Base-by-base conservation (phyloP, 2,888 invertebrate species). In the Mactromeris polynyma region DNA sequence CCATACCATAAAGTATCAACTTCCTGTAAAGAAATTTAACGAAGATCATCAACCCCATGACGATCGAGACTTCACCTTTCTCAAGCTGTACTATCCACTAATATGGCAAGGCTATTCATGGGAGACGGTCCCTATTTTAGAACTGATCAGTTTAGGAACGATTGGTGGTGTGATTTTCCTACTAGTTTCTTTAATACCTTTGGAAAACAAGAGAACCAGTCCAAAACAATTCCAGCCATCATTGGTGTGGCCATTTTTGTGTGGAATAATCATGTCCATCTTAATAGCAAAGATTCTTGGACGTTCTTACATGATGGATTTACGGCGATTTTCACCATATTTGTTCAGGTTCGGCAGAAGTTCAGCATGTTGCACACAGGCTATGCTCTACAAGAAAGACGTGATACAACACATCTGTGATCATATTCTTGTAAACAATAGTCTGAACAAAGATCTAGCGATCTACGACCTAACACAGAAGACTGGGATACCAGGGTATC, bases 321-420 rank as follows among this genome's bases (percentile, higher is more conserved):
- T 95, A 21, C 89, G 96, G 3, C 90, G 95, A 31, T 78, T 94
- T 17, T 93, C 94, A 7, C 90, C 89, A 19, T 88, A 93, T 31
- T 89, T 96, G 4, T 95, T 95, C 87, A 92, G 89, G 7, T 92
- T 95, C 3, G 88, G 90, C 21, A 80, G 89, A 17, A 95, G 96
- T 3, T 95, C 96, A 3, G 94, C 93, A 17, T 96, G 96, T 83
- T 96, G 96, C 87, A 96, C 96, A 0, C 96, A 95, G 4, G 96
- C 96, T 26, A 94, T 96, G 94, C 85, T 96, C 58, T 96, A 96
- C 85, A 95, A 94, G 0, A 38, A 77, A 3, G 58, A 88, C 26
- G 86, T 92, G 0, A 91, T 95, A 0, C 85, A 84, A 6, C 6
- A 54, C 17, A 85, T 96, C 4, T 38, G 95, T 14, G 78, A 90